These are phyloP conservation scores for Zeugodacus cucurbitae DNA, from an alignment of 1,140 invertebrate species.

Conservation along the genomic window DNA sequence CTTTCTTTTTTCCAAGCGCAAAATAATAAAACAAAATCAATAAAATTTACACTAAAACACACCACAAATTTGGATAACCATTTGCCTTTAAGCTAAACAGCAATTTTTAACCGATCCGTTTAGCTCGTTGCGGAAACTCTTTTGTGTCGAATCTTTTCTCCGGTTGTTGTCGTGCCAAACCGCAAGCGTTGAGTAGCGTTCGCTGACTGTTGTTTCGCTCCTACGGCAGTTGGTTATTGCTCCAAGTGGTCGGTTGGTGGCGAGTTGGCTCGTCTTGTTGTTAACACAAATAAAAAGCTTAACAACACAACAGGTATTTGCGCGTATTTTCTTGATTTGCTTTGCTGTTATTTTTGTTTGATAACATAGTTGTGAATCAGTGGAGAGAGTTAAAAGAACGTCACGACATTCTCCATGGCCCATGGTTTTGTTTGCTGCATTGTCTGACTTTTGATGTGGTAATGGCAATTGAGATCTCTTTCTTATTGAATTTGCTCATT, in stretches of 20 bases:
- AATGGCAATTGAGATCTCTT: neutral
- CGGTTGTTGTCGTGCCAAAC: neutral
- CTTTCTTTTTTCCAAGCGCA: neutral
- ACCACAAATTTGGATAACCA: neutral
- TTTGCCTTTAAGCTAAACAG: neutral
- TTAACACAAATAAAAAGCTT: neutral
- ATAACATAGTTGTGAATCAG: neutral
- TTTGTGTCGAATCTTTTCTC: neutral
- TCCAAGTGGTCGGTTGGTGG: neutral
- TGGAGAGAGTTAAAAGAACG: neutral
- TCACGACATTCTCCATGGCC: neutral
- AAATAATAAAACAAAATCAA: neutral
- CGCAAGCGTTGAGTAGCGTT: neutral
- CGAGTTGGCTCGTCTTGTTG: neutral
- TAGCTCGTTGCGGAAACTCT: neutral
- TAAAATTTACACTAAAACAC: neutral
- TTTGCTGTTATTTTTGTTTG: neutral
- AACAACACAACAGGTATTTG: neutral
- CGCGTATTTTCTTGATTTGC: neutral
- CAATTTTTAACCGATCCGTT: neutral
- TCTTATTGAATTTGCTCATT: neutral
- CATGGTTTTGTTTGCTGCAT: neutral
- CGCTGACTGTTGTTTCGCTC: conserved; percentile 12
- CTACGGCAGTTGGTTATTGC: neutral
- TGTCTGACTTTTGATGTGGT: neutral